A percentile compares a stretch with the other conserved stretches of the same genome.
These are phyloP conservation scores for Chrysotoxum bicinctum DNA, from an alignment of 2,888 invertebrate species.

Conservation along the genomic window DNA sequence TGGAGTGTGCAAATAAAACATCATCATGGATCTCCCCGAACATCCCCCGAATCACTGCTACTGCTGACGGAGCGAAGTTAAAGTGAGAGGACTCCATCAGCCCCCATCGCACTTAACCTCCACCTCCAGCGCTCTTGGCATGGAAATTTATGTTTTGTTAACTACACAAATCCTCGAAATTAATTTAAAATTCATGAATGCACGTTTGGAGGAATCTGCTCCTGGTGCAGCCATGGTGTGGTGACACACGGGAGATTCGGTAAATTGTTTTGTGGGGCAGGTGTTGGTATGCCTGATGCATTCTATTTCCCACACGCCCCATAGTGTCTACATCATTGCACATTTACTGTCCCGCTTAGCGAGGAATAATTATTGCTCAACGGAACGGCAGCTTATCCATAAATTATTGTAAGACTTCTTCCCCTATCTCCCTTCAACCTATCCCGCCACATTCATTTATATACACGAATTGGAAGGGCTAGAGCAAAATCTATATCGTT, in stretches of 20 bases:
- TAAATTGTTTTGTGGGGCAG: conserved; percentile 14
- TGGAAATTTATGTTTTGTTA: conserved; percentile 72
- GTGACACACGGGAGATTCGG: conserved; percentile 25
- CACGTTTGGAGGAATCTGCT: conserved; percentile 14
- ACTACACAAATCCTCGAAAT: conserved; percentile 70
- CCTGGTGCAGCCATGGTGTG: conserved; percentile 10
- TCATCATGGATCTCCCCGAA: conserved; percentile 29
- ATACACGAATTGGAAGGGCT: neutral
- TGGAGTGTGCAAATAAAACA: conserved; percentile 66
- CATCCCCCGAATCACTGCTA: neutral
- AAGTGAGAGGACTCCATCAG: neutral
- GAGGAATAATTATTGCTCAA: conserved; percentile 50
- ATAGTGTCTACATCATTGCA: conserved; percentile 63
- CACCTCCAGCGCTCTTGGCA: conserved; percentile 28
- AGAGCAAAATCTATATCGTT: neutral
- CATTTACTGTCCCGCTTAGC: conserved; percentile 65
- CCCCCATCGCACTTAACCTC: conserved; percentile 14
- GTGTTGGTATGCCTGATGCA: neutral
- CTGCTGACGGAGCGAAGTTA: neutral
- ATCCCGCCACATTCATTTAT: neutral
- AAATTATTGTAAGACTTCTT: conserved; percentile 47
- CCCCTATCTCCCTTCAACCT: neutral
- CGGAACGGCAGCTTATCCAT: conserved; percentile 60
- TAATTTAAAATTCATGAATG: conserved; percentile 72
- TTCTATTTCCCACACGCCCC: conserved; percentile 40